A percentile compares a stretch with the other conserved stretches of the same genome.
phyloP scores from a whole-genome alignment of 2,113 vertebrate species.

The Toxotes chatareus region DNA sequence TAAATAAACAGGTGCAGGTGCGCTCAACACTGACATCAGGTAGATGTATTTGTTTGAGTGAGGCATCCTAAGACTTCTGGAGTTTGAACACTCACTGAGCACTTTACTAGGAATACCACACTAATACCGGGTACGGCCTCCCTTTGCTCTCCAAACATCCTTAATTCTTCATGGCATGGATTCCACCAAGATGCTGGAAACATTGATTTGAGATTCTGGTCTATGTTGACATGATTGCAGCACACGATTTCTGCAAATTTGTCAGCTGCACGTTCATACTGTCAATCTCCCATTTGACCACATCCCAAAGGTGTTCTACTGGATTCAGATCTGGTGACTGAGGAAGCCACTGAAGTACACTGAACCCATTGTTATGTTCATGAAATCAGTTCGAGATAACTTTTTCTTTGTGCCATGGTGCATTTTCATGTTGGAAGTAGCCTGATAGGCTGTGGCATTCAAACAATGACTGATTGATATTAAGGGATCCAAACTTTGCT shows the following conservation, averaged over 20 bases:
- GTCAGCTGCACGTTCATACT: neutral
- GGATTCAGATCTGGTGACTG: neutral
- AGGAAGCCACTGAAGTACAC: neutral
- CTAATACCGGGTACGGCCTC: neutral
- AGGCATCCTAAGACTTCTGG: conserved; percentile 24
- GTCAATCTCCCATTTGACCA: neutral
- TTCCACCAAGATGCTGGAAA: neutral
- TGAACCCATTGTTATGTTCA: neutral
- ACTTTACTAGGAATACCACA: neutral
- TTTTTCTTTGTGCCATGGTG: neutral
- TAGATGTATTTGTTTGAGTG: conserved; percentile 47
- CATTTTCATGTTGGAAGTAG: neutral
- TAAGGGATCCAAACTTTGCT: no score
- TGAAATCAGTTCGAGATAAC: neutral
- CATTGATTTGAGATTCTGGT: neutral
- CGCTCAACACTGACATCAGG: conserved; percentile 35
- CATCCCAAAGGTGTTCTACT: neutral
- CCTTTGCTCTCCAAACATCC: neutral
- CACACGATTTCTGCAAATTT: neutral
- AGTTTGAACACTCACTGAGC: neutral
- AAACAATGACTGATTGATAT: neutral
- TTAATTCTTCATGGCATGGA: neutral
- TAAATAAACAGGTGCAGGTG: conserved; percentile 33
- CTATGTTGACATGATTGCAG: neutral
- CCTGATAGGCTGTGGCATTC: neutral